Evolutionary conservation across 2,113 vertebrate genomes (phyloP), one percentile per base, ranked within the genome.

Genomic region (Arenaria interpres): DNA sequence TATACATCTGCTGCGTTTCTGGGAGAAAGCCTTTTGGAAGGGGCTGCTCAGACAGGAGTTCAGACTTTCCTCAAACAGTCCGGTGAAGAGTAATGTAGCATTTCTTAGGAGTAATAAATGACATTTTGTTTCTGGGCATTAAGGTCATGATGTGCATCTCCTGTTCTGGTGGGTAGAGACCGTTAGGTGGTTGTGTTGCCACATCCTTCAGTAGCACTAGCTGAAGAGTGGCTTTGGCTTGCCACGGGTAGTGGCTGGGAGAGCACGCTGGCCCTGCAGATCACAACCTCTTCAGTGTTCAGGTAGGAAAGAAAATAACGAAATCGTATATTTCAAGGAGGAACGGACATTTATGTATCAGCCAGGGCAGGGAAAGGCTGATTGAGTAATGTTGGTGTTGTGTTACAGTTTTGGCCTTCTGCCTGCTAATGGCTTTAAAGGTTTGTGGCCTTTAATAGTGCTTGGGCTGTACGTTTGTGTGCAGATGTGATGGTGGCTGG

Each of bases 281-380:
- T 64, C 27, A 57, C 56, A 6, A 14, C 43, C 8, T 32, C 24
- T 30, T n/a, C 56, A 21, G 1, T 57, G 28, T 23, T 37, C 37
- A 17, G 0, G 0, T 15, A 15, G 41, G 48, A 19, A 72, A 27
- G 67, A 60, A 53, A 39, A 30, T 14, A 7, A 30, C 17, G 6
- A n/a, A 30, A 51, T 45, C 0, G 2, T 27, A 1, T 76, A 17
- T 51, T 85, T 72, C 33, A 51, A 24, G 51, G 51, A 53, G 82
- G 46, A 59, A 25, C 21, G 5, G 33, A 22, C 14, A 2, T 43
- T 19, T 57, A 51, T 20, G 4, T 28, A 3, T 20, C 19, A 7
- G 41, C 6, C 3, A 1, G 1, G 4, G 33, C 12, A 5, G 5
- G 12, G 5, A 8, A 23, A 33, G 35, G 13, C n/a, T 41, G n/a